Percentiles rank a stretch among this genome's conserved stretches.
Evolutionary conservation across 2,113 vertebrate genomes (phyloP).

Genomic region (Psammodynastes pulverulentus): DNA sequence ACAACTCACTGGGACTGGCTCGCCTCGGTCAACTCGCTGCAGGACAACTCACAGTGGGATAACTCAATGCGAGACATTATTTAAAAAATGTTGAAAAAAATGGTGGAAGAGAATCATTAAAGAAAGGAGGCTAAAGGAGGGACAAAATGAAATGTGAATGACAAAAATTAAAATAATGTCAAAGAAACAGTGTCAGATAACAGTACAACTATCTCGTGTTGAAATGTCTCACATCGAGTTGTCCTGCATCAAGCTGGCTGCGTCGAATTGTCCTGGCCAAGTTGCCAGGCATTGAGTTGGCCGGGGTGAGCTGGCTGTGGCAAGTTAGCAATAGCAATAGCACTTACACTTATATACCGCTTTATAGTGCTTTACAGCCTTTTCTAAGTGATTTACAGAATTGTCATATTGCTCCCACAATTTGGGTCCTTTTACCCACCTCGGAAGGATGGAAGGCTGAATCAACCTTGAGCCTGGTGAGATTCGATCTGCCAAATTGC

Average conservation of each 20-base stretch:
- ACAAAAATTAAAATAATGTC: neutral
- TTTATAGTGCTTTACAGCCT: too few species aligned
- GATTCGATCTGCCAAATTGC: too few species aligned
- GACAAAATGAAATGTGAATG: neutral
- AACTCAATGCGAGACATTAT: neutral
- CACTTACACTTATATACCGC: too few species aligned
- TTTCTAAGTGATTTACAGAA: too few species aligned
- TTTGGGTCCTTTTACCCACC: too few species aligned
- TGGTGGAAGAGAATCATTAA: neutral
- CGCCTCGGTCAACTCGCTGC: too few species aligned
- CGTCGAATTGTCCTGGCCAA: neutral
- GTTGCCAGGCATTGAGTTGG: neutral
- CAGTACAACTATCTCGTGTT: neutral
- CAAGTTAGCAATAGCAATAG: too few species aligned
- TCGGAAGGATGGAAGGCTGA: too few species aligned
- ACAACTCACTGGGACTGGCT: neutral
- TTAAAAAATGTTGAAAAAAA: neutral
- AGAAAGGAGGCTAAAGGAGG: neutral
- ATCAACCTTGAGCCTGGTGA: too few species aligned
- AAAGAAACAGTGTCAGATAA: neutral
- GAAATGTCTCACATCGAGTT: neutral
- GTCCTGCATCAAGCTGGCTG: neutral
- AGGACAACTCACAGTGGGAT: neutral
- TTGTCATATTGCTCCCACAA: too few species aligned
- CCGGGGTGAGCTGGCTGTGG: neutral